Evolutionary conservation across 1,140 invertebrate genomes (phyloP).

Genomic region (Apis cerana): DNA sequence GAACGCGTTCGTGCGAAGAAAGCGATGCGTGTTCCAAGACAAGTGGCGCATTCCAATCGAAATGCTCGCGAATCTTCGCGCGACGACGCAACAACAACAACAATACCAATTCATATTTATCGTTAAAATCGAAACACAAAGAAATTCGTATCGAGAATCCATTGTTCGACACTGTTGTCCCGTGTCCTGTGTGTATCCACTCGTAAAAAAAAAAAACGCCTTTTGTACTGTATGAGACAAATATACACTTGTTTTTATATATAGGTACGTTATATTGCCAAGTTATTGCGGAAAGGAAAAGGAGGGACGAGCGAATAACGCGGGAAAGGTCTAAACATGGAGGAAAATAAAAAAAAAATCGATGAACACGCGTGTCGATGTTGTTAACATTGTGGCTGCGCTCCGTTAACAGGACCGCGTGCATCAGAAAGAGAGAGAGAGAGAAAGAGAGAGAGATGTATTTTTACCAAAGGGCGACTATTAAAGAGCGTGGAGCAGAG

Average conservation of each 20-base stretch:
- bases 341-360: slow-evolving; percentile 25
- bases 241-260: slow-evolving; percentile 4
- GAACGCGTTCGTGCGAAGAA: neutral
- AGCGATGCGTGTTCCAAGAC: neutral
- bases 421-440: neutral
- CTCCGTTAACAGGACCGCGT: slow-evolving; percentile 21
- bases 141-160: neutral
- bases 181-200: neutral
- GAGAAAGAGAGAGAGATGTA: slow-evolving; percentile 4
- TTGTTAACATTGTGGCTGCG: slow-evolving; percentile 17
- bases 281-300: neutral
- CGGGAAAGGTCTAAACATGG: neutral
- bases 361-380: slow-evolving; percentile 29
- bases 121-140: neutral
- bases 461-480: slow-evolving; percentile 43
- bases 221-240: slow-evolving; percentile 4
- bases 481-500: slow-evolving; percentile 36
- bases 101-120: too few species aligned
- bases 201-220: neutral
- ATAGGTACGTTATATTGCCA: neutral
- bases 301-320: neutral
- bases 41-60: neutral
- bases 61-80: too few species aligned
- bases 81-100: too few species aligned
- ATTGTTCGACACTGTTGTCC: neutral